phyloP scores from a whole-genome alignment of 2,113 vertebrate genomes.

The Chascanopsetta lugubris region DNA sequence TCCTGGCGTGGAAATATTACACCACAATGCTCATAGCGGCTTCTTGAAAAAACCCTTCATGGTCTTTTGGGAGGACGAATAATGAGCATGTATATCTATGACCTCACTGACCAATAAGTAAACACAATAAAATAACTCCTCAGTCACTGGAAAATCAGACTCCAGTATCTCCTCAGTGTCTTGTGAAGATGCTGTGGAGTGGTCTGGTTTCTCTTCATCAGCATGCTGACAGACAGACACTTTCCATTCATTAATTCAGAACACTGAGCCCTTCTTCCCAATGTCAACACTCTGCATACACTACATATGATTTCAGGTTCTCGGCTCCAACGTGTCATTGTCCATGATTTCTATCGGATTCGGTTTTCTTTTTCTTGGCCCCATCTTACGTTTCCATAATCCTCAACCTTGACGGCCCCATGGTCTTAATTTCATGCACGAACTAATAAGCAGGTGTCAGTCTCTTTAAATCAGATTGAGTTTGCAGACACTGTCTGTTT shows the following conservation, averaged over 20 bases:
- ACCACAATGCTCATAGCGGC: conserved; percentile 51
- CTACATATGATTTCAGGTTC: conserved; percentile 52
- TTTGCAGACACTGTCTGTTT: conserved; percentile 7
- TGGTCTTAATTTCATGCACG: conserved; percentile 5
- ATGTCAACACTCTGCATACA: conserved; percentile 26
- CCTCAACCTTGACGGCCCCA: conserved; percentile 1
- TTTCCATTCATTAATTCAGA: conserved; percentile 39
- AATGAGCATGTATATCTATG: conserved; percentile 58
- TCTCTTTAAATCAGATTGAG: conserved; percentile 10
- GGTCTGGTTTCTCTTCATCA: conserved; percentile 11
- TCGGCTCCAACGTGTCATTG: conserved; percentile 17
- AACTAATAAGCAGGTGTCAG: conserved; percentile 14
- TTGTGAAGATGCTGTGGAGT: conserved; percentile 17
- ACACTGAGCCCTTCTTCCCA: conserved; percentile 19
- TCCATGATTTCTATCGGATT: conserved; percentile 53
- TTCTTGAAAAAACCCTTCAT: conserved; percentile 60
- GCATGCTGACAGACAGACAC: conserved; percentile 43
- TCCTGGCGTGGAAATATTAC: conserved; percentile 50
- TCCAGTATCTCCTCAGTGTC: conserved; percentile 8
- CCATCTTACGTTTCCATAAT: conserved; percentile 8
- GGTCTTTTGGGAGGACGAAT: conserved; percentile 43
- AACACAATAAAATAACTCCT: conserved; percentile 47
- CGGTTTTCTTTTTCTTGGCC: conserved; percentile 63
- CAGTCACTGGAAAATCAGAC: conserved; percentile 54
- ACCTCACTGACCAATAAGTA: conserved; percentile 67